Base-by-base conservation (phyloP, 2,888 invertebrate species). In the Gastrophysa polygoni region DNA sequence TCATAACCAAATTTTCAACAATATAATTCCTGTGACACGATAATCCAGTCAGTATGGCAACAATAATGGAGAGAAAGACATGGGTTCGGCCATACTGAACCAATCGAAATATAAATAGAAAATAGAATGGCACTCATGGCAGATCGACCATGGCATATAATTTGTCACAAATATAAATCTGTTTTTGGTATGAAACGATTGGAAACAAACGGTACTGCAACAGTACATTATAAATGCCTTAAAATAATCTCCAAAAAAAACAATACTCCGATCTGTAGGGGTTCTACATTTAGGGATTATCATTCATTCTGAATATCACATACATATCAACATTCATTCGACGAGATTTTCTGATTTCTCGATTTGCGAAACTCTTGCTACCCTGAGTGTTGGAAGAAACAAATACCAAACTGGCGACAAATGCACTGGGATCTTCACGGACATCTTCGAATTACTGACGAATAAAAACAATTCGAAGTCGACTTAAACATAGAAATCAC, bases 211-310 rank as follows among this genome's bases (percentile, higher is more conserved):
- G 74, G 75, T 77, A 68, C 68, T 67, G 59, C 64, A 71, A 71
- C 69, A 73, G 66, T 75, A 74, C 72, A 71, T 70, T 71, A 71
- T 79, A 80, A 80, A 80, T 80, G 79, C 80, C 73, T 74, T 75
- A 74, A 73, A 69, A 68, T 70, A 70, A 71, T 68, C 69, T 71
- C 71, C n/a, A 38, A 71, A 68, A 71, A 72, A 74, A 72, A 72
- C 68, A 73, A 74, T 73, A 74, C 73, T 75, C 71, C 70, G 68
- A 70, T 68, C 65, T 70, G 65, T 71, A 68, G 63, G 64, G 63
- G 66, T 56, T 32, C 68, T 70, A 71, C 66, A 63, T 64, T 66
- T 64, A 66, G 57, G 65, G 65, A 60, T 64, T 66, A 59, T 61
- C 68, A 65, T 67, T 70, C 71, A 71, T 65, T 68, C 72, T 63